Percentiles rank a stretch among this genome's conserved stretches.
These are phyloP conservation scores for Euclidia mi DNA, from an alignment of 2,888 invertebrate species.

Conservation along the genomic window DNA sequence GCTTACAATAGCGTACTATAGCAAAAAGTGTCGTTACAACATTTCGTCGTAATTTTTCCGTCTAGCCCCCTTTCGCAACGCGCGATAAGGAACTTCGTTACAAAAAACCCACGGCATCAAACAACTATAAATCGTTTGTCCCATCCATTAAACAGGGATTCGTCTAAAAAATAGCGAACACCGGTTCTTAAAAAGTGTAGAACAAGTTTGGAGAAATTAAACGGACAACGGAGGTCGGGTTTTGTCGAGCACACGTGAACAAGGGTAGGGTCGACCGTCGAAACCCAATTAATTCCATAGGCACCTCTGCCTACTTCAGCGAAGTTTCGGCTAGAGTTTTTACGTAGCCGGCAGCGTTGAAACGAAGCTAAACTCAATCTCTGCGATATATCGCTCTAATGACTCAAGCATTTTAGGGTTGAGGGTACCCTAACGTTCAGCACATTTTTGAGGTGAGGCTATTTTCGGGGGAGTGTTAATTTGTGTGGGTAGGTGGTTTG, in stretches of 20 bases:
- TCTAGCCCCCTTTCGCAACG: too few species aligned
- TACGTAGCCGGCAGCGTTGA: slow-evolving; percentile 59
- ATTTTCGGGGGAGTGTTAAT: too few species aligned
- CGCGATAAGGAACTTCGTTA: too few species aligned
- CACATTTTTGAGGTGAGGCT: too few species aligned
- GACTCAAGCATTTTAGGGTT: slow-evolving; percentile 53
- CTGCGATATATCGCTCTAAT: slow-evolving; percentile 53
- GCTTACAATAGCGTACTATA: too few species aligned
- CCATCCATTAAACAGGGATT: slow-evolving; percentile 17
- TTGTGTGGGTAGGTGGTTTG: too few species aligned
- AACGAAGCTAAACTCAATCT: slow-evolving; percentile 66
- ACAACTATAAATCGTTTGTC: slow-evolving; percentile 17
- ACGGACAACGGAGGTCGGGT: slow-evolving; percentile 64
- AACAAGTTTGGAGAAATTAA: slow-evolving; percentile 60
- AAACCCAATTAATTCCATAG: slow-evolving; percentile 74
- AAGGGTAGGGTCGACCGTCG: slow-evolving; percentile 74
- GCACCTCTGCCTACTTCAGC: slow-evolving; percentile 59
- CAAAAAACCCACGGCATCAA: slow-evolving; percentile 4
- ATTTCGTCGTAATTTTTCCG: too few species aligned
- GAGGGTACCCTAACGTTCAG: too few species aligned
- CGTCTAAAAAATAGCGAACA: slow-evolving; percentile 22
- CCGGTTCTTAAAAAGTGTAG: slow-evolving; percentile 40
- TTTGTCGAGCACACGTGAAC: slow-evolving; percentile 72
- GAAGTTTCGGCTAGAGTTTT: too few species aligned
- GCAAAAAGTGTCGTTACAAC: too few species aligned